Percentiles rank a stretch among this genome's conserved stretches.
phyloP scores from a whole-genome alignment of 2,888 invertebrate genomes.

The Rhagophthalmus giganteus region DNA sequence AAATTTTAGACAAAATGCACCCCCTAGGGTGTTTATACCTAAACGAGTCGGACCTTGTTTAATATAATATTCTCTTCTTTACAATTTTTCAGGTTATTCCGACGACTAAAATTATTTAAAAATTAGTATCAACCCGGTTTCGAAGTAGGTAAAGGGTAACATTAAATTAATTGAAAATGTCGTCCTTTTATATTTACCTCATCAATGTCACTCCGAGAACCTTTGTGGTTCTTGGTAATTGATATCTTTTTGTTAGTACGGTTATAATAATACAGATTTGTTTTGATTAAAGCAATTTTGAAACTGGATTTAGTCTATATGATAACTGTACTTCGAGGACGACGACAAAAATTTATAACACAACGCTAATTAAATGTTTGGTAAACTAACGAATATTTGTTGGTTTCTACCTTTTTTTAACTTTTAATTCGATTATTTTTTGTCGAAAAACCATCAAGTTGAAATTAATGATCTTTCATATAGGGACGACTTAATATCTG shows the following conservation, averaged over 20 bases:
- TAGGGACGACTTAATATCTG: constrained; percentile 10
- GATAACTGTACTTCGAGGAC: constrained; percentile 4
- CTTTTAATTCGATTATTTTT: too few species aligned
- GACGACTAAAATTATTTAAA: constrained; percentile 4
- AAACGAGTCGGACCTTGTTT: neutral
- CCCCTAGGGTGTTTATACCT: constrained; percentile 7
- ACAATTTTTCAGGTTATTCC: neutral
- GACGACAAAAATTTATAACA: too few species aligned
- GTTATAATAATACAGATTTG: constrained; percentile 19
- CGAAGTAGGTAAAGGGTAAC: constrained; percentile 10
- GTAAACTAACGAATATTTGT: too few species aligned
- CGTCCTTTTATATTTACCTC: constrained; percentile 15
- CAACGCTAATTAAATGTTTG: too few species aligned
- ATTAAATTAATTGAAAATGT: constrained; percentile 25
- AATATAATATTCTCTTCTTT: neutral
- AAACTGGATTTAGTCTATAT: constrained; percentile 9
- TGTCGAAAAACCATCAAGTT: neutral
- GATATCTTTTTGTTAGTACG: constrained; percentile 19
- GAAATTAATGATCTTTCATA: constrained; percentile 6
- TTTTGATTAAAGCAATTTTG: constrained; percentile 21
- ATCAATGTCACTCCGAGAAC: constrained; percentile 24
- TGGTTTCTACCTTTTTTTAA: too few species aligned
- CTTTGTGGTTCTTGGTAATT: constrained; percentile 25
- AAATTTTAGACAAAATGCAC: constrained; percentile 9
- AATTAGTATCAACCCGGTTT: constrained; percentile 9